A percentile compares a stretch with the other conserved stretches of the same genome.
Evolutionary conservation across 2,113 vertebrate species (phyloP).

Genomic region (human (Homo sapiens)): GRCh38 chr20:40371001-40371500

Average conservation of each 20-base stretch:
- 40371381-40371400: neutral
- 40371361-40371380: neutral
- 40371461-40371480: neutral
- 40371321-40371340: neutral
- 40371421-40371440: neutral
- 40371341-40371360: neutral
- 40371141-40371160: constrained; percentile 84
- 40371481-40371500: neutral
- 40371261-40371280: neutral
- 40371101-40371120: constrained; percentile 84
- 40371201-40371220: constrained; percentile 76
- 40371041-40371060: constrained; percentile 85
- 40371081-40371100: constrained; percentile 86
- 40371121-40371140: constrained; percentile 82
- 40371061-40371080: constrained; percentile 89
- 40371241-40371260: constrained; percentile 66
- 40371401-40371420: neutral
- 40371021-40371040: constrained; percentile 86
- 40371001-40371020: constrained; percentile 85
- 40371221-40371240: constrained; percentile 70
- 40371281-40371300: neutral
- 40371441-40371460: neutral
- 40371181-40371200: constrained; percentile 82
- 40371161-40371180: constrained; percentile 83
- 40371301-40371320: neutral